phyloP scores from a whole-genome alignment of 2,113 vertebrate genomes.

The Azemiops feae region DNA sequence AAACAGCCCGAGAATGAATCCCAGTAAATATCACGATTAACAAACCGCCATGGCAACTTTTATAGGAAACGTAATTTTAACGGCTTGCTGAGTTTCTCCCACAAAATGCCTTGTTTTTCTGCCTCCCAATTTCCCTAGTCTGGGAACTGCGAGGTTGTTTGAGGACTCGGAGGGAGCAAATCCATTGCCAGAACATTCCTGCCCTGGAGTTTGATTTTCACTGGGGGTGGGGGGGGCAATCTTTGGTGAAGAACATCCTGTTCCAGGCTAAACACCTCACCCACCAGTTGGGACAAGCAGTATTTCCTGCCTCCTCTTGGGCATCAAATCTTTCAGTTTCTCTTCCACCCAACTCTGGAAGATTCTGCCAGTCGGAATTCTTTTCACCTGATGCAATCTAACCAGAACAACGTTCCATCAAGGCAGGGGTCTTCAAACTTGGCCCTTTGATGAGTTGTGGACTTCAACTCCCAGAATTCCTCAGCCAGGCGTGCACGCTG shows the following conservation, averaged over 20 bases:
- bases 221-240: too few relatives aligned
- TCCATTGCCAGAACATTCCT: background rate
- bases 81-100: background rate
- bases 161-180: background rate
- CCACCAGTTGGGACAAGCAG: background rate
- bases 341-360: background rate
- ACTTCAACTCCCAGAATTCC: too few relatives aligned
- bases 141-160: background rate
- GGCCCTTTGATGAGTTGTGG: too few relatives aligned
- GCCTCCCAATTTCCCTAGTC: background rate
- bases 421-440: too few relatives aligned
- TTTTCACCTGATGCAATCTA: background rate
- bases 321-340: background rate
- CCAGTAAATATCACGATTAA: background rate
- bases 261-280: background rate
- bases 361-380: background rate
- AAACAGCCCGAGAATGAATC: background rate
- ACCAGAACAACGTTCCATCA: background rate
- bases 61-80: background rate
- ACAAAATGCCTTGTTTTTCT: background rate
- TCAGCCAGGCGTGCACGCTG: too few relatives aligned
- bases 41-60: background rate
- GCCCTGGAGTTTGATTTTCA: fast-evolving
- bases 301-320: background rate
- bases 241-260: background rate